phyloP scores from a whole-genome alignment of 2,113 vertebrate genomes.

The Ameiurus melas region DNA sequence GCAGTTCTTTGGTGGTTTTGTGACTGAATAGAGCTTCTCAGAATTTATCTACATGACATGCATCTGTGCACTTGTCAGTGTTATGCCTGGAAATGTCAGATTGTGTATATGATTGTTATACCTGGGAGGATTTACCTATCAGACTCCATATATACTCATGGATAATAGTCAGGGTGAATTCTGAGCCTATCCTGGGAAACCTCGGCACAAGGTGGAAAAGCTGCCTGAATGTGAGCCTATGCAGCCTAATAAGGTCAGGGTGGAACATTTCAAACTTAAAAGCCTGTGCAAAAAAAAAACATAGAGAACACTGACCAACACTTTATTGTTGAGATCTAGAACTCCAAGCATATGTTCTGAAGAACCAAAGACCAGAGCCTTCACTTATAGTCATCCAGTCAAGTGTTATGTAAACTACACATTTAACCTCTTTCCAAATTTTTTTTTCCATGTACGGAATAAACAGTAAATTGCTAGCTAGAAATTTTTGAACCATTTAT shows the following conservation, averaged over 20 bases:
- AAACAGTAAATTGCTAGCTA: background rate
- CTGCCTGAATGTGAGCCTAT: background rate
- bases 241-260: background rate
- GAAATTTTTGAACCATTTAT: background rate
- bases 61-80: conserved; percentile 4
- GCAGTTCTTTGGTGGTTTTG: background rate
- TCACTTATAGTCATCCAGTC: background rate
- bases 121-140: background rate
- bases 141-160: background rate
- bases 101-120: conserved; percentile 6
- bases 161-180: background rate
- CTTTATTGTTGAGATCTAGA: background rate
- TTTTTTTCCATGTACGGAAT: background rate
- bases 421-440: background rate
- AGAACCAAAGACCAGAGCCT: background rate
- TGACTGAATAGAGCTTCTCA: background rate
- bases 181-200: background rate
- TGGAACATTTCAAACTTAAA: background rate
- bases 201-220: background rate
- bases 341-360: background rate
- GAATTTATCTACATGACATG: conserved; percentile 1
- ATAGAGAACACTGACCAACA: background rate
- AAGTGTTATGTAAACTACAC: background rate
- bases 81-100: conserved; percentile 1
- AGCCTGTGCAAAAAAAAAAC: background rate